Evolutionary conservation across 2,888 invertebrate genomes (phyloP).

Genomic region (Dioctria rufipes): DNA sequence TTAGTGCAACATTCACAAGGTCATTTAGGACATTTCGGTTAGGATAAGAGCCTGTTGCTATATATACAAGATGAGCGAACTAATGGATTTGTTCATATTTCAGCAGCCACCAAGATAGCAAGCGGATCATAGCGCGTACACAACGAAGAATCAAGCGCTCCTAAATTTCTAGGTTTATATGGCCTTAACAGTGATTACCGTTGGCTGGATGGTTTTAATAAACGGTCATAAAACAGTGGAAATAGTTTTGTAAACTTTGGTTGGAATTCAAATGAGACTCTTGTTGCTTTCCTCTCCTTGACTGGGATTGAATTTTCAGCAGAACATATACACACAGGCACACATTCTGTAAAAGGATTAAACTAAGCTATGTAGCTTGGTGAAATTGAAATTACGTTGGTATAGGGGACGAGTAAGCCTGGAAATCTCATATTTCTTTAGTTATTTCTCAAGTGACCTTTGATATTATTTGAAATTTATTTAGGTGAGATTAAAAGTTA

Average conservation of each 20-base stretch:
- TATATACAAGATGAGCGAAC: constrained; percentile 50
- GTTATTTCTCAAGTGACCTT: constrained; percentile 30
- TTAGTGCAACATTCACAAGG: constrained; percentile 57
- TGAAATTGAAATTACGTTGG: constrained; percentile 47
- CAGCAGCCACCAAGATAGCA: constrained; percentile 37
- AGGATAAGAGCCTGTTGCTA: constrained; percentile 55
- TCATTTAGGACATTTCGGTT: constrained; percentile 56
- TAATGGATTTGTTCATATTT: constrained; percentile 57
- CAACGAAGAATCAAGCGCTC: constrained; percentile 43
- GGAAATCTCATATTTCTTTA: constrained; percentile 35
- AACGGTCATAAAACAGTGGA: constrained; percentile 53
- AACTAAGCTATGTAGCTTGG: constrained; percentile 14
- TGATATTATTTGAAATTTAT: constrained; percentile 35
- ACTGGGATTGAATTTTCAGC: constrained; percentile 33
- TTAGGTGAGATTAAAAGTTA: neutral
- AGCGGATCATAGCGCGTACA: neutral
- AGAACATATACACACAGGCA: neutral
- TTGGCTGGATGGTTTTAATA: constrained; percentile 55
- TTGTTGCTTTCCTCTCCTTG: constrained; percentile 54
- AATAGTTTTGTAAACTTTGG: constrained; percentile 54
- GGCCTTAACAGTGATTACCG: constrained; percentile 44
- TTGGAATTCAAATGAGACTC: constrained; percentile 55
- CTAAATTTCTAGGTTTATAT: constrained; percentile 56
- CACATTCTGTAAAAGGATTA: constrained; percentile 21
- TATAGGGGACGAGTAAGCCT: constrained; percentile 1